Conservation (phyloP, 2,113 vertebrate species). For the Ovibos moschatus region DNA sequence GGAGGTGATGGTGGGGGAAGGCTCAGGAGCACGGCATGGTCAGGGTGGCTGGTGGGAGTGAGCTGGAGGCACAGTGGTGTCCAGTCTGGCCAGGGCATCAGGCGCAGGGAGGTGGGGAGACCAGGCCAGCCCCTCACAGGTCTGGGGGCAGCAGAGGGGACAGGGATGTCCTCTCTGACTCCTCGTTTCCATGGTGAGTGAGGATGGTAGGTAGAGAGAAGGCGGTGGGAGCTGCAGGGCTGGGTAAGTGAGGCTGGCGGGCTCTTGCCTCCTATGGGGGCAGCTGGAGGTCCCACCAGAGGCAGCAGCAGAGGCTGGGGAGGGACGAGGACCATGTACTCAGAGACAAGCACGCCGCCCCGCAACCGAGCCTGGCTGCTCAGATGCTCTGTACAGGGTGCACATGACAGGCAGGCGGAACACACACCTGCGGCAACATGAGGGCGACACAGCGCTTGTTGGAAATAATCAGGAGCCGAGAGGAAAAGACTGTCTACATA, state of each 20-base stretch:
- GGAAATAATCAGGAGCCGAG: neutral
- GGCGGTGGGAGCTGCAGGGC: neutral
- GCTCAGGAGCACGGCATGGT: neutral
- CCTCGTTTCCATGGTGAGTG: neutral
- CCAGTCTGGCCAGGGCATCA: neutral
- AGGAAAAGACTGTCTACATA: neutral
- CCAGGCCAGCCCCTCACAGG: fast-evolving
- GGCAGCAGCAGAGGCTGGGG: neutral
- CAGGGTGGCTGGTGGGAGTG: neutral
- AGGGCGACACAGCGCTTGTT: fast-evolving
- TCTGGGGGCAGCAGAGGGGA: neutral
- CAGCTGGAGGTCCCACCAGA: neutral
- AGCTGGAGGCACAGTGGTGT: fast-evolving
- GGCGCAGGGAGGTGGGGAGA: neutral
- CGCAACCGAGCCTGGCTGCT: neutral
- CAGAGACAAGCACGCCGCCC: fast-evolving
- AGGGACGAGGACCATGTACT: fast-evolving
- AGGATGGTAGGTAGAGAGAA: neutral
- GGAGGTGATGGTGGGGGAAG: neutral
- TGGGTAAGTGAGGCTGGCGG: neutral
- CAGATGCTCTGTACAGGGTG: neutral
- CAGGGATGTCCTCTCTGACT: too few species aligned
- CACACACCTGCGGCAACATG: fast-evolving
- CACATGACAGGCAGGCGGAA: fast-evolving
- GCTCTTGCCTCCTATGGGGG: neutral